Conservation (phyloP, 2,888 invertebrate species). For the Erebia aethiops region DNA sequence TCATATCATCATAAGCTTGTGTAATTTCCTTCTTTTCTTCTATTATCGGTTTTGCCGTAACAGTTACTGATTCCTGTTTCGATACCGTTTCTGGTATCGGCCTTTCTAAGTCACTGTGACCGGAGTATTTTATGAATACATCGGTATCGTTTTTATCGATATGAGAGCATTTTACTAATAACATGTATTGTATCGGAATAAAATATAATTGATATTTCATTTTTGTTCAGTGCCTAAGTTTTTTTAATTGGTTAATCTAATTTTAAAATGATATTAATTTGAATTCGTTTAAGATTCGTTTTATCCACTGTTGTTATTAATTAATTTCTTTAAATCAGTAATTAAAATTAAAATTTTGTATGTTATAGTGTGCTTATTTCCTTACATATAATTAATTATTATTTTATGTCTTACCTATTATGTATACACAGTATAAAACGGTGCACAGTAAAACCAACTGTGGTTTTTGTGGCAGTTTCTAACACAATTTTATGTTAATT, state of each 20-base stretch:
- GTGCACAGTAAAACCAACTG: too few species aligned
- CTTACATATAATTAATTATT: too few species aligned
- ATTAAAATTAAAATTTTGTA: too few species aligned
- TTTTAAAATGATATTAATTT: too few species aligned
- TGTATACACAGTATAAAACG: too few species aligned
- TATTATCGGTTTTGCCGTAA: not conserved
- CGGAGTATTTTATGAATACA: slow-evolving; percentile 52
- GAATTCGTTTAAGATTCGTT: too few species aligned
- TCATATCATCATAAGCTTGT: slow-evolving; percentile 2
- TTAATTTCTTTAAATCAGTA: too few species aligned
- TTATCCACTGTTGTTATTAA: too few species aligned
- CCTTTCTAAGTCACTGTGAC: slow-evolving; percentile 47
- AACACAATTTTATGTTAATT: too few species aligned
- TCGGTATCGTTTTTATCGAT: slow-evolving; percentile 48
- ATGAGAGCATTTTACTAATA: slow-evolving; percentile 29
- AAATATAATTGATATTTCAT: slow-evolving; percentile 36
- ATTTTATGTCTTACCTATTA: too few species aligned
- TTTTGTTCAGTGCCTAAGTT: not conserved
- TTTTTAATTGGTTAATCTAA: not conserved
- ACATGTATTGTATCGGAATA: slow-evolving; percentile 20
- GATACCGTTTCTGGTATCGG: not conserved
- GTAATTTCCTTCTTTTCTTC: not conserved
- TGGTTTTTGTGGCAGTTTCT: too few species aligned
- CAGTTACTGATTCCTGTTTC: not conserved
- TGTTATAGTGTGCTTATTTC: too few species aligned